Conservation (phyloP, 2,113 vertebrate species). For the Ahaetulla prasina region DNA sequence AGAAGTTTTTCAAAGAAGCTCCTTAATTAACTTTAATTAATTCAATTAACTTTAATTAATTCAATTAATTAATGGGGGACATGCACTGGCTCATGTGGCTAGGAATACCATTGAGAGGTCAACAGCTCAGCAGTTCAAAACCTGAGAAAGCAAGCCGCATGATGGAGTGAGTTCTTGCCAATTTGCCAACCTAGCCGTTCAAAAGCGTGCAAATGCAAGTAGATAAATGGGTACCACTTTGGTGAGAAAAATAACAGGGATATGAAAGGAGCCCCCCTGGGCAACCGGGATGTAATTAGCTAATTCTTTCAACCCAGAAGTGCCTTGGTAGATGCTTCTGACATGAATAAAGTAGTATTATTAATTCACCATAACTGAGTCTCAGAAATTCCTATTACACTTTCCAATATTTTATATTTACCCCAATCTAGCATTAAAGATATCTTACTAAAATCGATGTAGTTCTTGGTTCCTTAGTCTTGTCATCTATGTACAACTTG, state of each 20-base stretch:
- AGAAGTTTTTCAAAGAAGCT: neutral
- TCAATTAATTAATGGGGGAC: neutral
- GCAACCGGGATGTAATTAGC: neutral
- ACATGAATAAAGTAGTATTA: neutral
- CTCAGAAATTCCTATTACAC: neutral
- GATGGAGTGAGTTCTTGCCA: neutral
- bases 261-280: neutral
- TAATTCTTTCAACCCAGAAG: neutral
- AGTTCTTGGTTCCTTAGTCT: neutral
- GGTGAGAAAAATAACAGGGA: neutral
- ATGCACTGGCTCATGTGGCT: neutral
- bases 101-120: neutral
- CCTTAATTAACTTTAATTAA: neutral
- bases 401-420: neutral
- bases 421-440: neutral
- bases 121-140: neutral
- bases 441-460: neutral
- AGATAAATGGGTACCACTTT: neutral
- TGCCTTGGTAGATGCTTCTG: neutral
- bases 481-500: neutral
- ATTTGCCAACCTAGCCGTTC: neutral
- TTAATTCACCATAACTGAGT: neutral
- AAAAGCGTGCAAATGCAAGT: neutral
- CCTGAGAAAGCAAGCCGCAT: neutral
- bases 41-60: neutral